Conservation (phyloP, 2,113 vertebrate genomes). For the Indri indri region DNA sequence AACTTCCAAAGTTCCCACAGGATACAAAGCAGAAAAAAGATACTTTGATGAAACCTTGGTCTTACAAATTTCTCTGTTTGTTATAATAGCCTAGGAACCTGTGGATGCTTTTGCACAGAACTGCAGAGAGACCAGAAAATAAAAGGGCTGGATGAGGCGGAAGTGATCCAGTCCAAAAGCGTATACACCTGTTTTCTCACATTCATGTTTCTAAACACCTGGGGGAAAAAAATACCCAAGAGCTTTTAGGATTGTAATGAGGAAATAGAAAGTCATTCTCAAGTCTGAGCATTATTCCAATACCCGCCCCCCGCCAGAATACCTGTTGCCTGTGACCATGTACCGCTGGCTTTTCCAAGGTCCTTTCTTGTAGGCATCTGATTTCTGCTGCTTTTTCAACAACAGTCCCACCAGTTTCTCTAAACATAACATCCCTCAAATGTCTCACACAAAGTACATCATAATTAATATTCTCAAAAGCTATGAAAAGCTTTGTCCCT, state of each 20-base stretch:
- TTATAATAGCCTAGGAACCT: not conserved
- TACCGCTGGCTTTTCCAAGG: slow-evolving; percentile 83
- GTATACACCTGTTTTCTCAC: not conserved
- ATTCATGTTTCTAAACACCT: not conserved
- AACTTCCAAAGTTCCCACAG: slow-evolving; percentile 21
- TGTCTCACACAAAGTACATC: not conserved
- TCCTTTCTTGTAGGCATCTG: slow-evolving; percentile 62
- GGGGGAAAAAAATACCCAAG: not conserved
- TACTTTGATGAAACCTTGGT: not conserved
- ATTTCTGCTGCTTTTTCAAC: slow-evolving; percentile 61
- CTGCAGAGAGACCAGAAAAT: not conserved
- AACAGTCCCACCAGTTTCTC: slow-evolving; percentile 79
- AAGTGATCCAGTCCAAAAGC: not conserved
- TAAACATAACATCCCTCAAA: slow-evolving; percentile 79
- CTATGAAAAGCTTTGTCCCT: not conserved
- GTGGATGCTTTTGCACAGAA: not conserved
- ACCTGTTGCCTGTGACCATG: slow-evolving; percentile 80
- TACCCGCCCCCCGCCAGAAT: slow-evolving; percentile 20
- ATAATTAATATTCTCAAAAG: not conserved
- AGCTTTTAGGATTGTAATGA: not conserved
- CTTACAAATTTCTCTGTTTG: not conserved
- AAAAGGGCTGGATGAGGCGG: not conserved
- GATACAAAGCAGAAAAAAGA: not conserved
- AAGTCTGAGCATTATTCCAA: not conserved
- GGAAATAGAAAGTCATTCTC: not conserved